These are phyloP conservation scores for Salvelinus sp. DNA, from an alignment of 2,113 vertebrate species.

Conservation along the genomic window DNA sequence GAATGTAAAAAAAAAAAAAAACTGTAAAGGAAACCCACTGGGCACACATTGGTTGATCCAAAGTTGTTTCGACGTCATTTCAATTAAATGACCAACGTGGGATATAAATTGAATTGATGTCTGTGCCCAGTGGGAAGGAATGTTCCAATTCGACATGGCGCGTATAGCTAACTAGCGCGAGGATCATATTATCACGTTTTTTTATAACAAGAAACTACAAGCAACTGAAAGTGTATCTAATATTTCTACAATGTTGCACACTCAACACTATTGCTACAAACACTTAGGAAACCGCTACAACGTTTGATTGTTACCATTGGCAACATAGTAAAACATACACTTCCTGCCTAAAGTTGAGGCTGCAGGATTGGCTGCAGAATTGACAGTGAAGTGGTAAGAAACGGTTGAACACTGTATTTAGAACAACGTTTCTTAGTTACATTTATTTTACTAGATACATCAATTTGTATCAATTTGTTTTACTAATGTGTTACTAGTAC, in stretches of 20 bases:
- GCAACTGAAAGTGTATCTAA: too few relatives aligned
- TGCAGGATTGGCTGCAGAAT: not conserved
- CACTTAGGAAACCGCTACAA: not conserved
- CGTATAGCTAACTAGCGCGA: too few relatives aligned
- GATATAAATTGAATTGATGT: too few relatives aligned
- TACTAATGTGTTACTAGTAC: too few relatives aligned
- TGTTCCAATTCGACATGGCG: too few relatives aligned
- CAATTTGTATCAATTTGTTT: not conserved
- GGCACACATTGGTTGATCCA: too few relatives aligned
- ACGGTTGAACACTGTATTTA: not conserved
- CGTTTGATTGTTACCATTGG: constrained; percentile 59
- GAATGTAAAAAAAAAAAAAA: too few relatives aligned
- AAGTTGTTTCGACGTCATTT: too few relatives aligned
- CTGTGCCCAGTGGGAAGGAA: too few relatives aligned
- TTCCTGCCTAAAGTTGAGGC: constrained; percentile 30
- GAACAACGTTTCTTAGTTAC: not conserved
- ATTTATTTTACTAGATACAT: too few relatives aligned
- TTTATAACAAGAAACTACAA: not conserved
- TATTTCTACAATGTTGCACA: not conserved
- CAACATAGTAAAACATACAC: constrained; percentile 64
- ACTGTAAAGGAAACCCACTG: too few relatives aligned
- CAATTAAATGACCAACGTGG: too few relatives aligned
- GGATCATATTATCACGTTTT: not conserved
- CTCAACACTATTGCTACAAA: not conserved
- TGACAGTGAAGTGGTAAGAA: constrained; percentile 33